Base-by-base conservation (phyloP, 2,797 vertebrate genomes). In the Thalassophryne amazonica region DNA sequence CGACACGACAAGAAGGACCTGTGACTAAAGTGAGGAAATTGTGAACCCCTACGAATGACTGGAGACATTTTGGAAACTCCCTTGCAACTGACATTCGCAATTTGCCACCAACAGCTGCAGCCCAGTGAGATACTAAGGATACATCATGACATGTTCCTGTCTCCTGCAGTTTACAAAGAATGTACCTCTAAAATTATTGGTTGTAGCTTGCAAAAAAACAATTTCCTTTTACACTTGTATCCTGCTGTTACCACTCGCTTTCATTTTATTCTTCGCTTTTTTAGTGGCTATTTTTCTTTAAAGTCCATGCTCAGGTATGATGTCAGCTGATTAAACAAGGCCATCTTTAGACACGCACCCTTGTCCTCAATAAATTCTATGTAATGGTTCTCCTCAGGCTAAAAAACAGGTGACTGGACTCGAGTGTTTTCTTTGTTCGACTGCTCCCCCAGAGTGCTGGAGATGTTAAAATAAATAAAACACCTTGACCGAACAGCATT, bases 341-440 rank as follows among this genome's bases (percentile, higher is more conserved):
- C 60, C 68, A 58, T 76, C 67, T 78, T 64, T 45, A 64, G 62
- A 59, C 24, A 14, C 61, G 58, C 63, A 41, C 50, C 42, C 48
- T 38, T 61, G 78, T 80, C 81, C 80, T 80, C 80, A 65, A 64
- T 75, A 61, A 67, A 20, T 52, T 60, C 16, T 58, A 47, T 49
- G 25, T 59, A 53, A 81, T 64, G 70, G 62, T 78, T 43, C 21
- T 65, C 78, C 78, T 74, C 69, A 5, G 76, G 83, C 83, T 68
- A 66, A 50, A 68, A 64, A 53, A 51, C 43, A 28, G 34, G 22
- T 6, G n/a, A 38, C 31, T 35, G 53, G 51, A 60, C 66, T 73
- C 63, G 20, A 55, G 51, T 65, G 22, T 61, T 60, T 58, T 38
- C 69, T 47, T 73, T 76, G 66, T 79, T 71, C 60, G 25, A 39